A percentile compares a stretch with the other conserved stretches of the same genome.
Evolutionary conservation across 1,140 invertebrate species (phyloP).

Genomic region (Lordiphosa collinella): DNA sequence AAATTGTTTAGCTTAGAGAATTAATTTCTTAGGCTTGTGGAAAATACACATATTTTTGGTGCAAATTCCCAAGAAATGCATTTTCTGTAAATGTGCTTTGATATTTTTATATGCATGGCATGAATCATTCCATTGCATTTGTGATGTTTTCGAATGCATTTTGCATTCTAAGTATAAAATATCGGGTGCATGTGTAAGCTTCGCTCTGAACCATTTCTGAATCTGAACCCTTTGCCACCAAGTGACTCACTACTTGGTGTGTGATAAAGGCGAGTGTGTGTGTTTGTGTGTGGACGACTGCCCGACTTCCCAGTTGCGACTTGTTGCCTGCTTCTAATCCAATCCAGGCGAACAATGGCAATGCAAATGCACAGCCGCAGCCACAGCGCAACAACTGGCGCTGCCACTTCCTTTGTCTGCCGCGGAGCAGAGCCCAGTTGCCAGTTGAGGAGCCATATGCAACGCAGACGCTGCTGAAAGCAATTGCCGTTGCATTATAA

Average conservation of each 20-base stretch:
- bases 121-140: not conserved
- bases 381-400: constrained; percentile 35
- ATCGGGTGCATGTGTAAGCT: too few species aligned
- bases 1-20: too few species aligned
- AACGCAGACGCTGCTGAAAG: constrained; percentile 39
- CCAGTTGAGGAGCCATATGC: constrained; percentile 38
- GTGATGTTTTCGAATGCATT: too few species aligned
- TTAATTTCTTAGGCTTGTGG: too few species aligned
- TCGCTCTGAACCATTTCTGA: not conserved
- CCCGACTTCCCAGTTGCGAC: constrained; percentile 49
- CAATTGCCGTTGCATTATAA: constrained; percentile 40
- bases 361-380: constrained; percentile 43
- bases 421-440: constrained; percentile 5
- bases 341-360: constrained; percentile 40
- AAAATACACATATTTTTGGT: too few species aligned
- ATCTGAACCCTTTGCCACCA: constrained; percentile 31
- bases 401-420: constrained; percentile 43
- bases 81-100: too few species aligned
- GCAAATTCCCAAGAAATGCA: too few species aligned
- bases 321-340: constrained; percentile 55
- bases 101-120: too few species aligned
- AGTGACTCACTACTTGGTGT: constrained; percentile 40
- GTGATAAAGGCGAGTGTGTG: constrained; percentile 20
- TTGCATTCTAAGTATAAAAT: too few species aligned
- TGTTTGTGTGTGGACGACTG: constrained; percentile 18